Evolutionary conservation across 2,113 vertebrate genomes (phyloP).

Genomic region (Bolborhynchus lineola): DNA sequence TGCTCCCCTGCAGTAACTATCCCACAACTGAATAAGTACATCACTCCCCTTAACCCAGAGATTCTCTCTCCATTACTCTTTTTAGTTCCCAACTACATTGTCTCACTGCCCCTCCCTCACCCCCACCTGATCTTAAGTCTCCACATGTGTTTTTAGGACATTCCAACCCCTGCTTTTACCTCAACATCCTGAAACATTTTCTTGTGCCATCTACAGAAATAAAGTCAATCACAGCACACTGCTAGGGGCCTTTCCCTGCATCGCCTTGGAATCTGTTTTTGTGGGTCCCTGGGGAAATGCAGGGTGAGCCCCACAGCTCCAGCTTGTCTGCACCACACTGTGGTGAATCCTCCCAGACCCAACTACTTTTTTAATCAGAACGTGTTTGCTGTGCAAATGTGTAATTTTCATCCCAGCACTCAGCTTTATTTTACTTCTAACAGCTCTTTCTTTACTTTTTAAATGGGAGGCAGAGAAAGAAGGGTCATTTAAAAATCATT

Average conservation of each 20-base stretch:
- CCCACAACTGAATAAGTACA: fast-evolving
- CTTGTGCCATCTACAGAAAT: neutral
- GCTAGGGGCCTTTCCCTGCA: neutral
- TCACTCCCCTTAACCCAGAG: neutral
- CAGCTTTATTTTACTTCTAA: neutral
- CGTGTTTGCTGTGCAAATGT: neutral
- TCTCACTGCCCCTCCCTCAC: too few species aligned
- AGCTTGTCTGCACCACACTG: fast-evolving
- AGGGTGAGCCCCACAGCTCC: neutral
- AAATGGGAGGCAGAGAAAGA: neutral
- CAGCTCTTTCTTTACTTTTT: neutral
- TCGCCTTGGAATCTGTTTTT: neutral
- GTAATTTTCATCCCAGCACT: neutral
- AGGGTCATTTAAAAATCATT: neutral
- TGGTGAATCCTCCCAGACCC: neutral
- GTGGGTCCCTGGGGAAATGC: neutral
- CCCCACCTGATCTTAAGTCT: neutral
- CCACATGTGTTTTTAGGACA: neutral
- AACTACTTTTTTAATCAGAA: neutral
- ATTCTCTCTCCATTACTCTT: neutral
- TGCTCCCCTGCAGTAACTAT: neutral
- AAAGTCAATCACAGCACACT: fast-evolving
- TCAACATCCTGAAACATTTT: neutral
- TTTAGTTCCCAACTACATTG: neutral
- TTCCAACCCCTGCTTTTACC: neutral